Percentiles rank a stretch among this genome's conserved stretches.
phyloP scores from a whole-genome alignment of 2,113 vertebrate genomes.

The Brienomyrus longianalis region DNA sequence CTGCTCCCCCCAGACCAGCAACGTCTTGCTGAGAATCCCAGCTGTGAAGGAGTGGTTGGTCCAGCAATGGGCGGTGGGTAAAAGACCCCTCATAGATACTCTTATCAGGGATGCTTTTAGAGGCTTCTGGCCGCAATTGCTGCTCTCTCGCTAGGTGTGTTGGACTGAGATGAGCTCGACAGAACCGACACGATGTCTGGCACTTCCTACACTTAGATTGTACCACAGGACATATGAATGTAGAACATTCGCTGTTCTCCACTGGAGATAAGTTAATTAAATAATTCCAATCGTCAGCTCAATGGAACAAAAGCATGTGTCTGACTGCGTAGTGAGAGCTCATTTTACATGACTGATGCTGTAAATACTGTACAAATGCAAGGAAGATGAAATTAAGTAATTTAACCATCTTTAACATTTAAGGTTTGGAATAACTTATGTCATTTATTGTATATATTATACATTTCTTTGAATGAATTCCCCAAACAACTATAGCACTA shows the following conservation, averaged over 20 bases:
- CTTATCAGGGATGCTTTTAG: constrained; percentile 27
- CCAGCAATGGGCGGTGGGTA: background rate
- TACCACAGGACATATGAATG: constrained; percentile 96
- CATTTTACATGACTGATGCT: constrained; percentile 53
- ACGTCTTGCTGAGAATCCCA: background rate
- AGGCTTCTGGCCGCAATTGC: constrained; percentile 40
- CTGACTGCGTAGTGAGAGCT: constrained; percentile 35
- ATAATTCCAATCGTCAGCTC: constrained; percentile 27
- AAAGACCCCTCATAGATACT: background rate
- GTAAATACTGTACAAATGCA: constrained; percentile 54
- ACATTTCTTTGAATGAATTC: constrained; percentile 52
- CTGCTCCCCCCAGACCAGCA: background rate
- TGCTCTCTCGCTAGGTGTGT: constrained; percentile 24
- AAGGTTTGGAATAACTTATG: constrained; percentile 62
- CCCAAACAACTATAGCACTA: constrained; percentile 60
- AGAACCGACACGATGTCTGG: constrained; percentile 53
- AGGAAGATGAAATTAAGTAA: constrained; percentile 38
- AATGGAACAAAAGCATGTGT: constrained; percentile 31
- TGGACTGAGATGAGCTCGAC: constrained; percentile 18
- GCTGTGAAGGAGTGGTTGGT: background rate
- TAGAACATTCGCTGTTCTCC: constrained; percentile 67
- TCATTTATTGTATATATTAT: constrained; percentile 45
- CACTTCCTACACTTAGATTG: constrained; percentile 76
- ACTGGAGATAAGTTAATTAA: constrained; percentile 35
- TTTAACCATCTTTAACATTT: constrained; percentile 47